phyloP scores from a whole-genome alignment of 2,113 vertebrate genomes.

The Rattus rattus region DNA sequence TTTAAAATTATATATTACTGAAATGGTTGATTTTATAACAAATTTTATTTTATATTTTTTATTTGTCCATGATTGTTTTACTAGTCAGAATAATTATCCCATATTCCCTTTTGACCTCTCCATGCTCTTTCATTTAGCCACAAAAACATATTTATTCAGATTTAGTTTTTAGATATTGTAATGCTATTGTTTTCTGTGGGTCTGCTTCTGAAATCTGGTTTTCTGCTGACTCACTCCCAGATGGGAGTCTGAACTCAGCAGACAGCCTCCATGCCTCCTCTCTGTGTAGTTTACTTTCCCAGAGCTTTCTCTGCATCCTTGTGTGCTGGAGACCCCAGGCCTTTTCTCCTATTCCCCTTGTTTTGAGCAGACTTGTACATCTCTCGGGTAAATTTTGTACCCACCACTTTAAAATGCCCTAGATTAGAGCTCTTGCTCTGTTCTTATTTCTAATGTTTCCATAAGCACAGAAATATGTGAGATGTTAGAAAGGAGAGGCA shows the following conservation, averaged over 20 bases:
- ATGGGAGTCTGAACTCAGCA: neutral
- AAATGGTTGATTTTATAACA: slow-evolving; percentile 12
- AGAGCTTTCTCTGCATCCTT: neutral
- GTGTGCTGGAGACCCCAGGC: neutral
- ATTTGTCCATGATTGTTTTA: neutral
- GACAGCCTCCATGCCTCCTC: neutral
- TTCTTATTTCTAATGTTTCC: neutral
- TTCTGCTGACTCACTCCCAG: neutral
- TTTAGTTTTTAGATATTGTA: neutral
- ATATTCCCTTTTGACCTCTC: neutral
- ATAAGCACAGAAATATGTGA: neutral
- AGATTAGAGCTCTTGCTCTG: neutral
- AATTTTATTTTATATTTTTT: slow-evolving; percentile 28
- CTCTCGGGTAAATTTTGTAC: neutral
- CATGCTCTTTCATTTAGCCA: neutral
- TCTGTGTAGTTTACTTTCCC: neutral
- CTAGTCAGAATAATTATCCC: neutral
- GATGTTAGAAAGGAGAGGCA: fast-evolving
- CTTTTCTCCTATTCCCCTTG: neutral
- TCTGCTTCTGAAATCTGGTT: neutral
- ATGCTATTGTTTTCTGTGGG: neutral
- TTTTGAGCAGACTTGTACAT: neutral
- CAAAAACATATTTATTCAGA: neutral
- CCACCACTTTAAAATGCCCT: slow-evolving; percentile 10
- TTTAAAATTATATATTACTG: neutral